Evolutionary conservation across 2,888 invertebrate species (phyloP), one percentile per base, ranked within the genome.

Genomic region (Saturnia pavonia): DNA sequence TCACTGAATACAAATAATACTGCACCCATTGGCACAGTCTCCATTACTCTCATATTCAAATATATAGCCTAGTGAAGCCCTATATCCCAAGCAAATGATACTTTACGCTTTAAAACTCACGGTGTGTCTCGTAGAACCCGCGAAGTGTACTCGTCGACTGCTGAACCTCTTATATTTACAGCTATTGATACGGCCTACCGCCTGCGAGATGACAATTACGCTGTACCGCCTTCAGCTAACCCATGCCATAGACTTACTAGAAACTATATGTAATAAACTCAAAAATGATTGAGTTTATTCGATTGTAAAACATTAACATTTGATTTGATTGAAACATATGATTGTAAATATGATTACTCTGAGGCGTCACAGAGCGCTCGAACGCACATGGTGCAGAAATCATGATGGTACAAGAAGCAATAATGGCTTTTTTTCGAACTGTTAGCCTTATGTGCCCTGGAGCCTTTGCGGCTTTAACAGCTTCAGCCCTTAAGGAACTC

Each of bases 121-220:
- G 25, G 22, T 25, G 57, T 25, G 22, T 57, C 74, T 77, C 76
- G 71, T 79, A n/a, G 70, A 67, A 25, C 25, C 22, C 42, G 76
- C 79, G 67, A 75, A 80, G 76, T 81, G 78, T 76, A 77, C 79
- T 82, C 78, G 80, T 80, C 77, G 79, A 76, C 75, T 79, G 77
- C 81, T 79, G 82, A 82, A 82, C 83, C 82, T 73, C 83, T 78
- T 82, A 82, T 86, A 88, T 87, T 88, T 88, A 87, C 88, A 83
- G 87, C 82, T 89, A 90, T 90, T 85, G 89, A 88, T 88, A 88
- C 83, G 80, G 80, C 78, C 80, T 77, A 79, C 79, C 74, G 76
- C 77, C 78, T 75, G 77, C 82, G 79, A 84, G 86, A 84, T 84
- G 86, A 86, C 89, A 88, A 90, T 90, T 90, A 90, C 86, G 82